These are phyloP conservation scores for Saxicola maurus DNA, from an alignment of 2,797 vertebrate genomes.

Conservation along the genomic window DNA sequence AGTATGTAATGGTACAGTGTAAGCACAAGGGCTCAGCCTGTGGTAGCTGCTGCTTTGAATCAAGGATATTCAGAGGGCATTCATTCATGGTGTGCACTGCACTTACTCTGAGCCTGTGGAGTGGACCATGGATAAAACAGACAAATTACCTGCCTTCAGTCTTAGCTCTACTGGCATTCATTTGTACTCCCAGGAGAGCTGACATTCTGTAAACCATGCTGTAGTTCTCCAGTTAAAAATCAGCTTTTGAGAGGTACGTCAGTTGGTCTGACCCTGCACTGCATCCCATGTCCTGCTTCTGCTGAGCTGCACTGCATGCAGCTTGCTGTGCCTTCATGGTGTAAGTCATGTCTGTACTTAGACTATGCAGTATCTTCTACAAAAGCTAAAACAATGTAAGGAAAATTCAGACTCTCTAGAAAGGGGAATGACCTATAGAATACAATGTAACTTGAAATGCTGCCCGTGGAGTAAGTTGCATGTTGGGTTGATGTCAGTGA, in stretches of 20 bases:
- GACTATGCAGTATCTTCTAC: neutral
- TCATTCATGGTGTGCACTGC: neutral
- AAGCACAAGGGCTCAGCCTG: neutral
- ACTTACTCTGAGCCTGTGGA: neutral
- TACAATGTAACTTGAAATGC: neutral
- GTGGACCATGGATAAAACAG: neutral
- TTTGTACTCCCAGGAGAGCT: neutral
- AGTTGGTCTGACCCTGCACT: neutral
- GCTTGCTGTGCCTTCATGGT: neutral
- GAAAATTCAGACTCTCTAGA: neutral
- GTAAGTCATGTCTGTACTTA: neutral
- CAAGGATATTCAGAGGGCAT: neutral
- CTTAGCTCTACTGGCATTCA: neutral
- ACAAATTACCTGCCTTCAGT: neutral
- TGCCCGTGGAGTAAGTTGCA: neutral
- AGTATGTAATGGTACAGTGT: neutral
- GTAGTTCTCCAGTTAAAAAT: neutral
- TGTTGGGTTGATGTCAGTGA: neutral
- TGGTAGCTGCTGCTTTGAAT: neutral
- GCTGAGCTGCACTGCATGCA: neutral
- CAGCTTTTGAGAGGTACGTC: neutral
- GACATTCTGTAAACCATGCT: fast-evolving
- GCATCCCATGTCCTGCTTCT: neutral
- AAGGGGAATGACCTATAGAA: neutral
- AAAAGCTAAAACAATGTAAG: neutral